Evolutionary conservation across 2,888 invertebrate species (phyloP), one percentile per base, ranked within the genome.

Genomic region (Diogma glabrata): DNA sequence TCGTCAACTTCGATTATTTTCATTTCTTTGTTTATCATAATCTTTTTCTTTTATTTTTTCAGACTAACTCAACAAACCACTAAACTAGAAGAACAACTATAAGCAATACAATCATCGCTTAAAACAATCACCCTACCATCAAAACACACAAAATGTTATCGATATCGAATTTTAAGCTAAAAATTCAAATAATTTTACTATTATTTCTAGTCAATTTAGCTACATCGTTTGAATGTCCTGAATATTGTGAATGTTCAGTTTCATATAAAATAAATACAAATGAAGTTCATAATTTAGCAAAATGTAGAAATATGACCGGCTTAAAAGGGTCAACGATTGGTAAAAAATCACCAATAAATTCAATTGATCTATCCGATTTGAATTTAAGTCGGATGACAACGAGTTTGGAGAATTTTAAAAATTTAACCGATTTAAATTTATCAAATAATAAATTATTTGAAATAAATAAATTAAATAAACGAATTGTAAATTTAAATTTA

Each of bases 351-450:
- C 65, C 67, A 47, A 61, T 70, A 59, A 68, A 69, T 61, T 69
- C 69, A 57, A 61, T 84, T 50, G 81, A 82, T 65, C 70, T 84
- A 51, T 82, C 83, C 16, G 72, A 76, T 59, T 75, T 80, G 63
- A 74, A 75, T 51, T 73, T 84, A 53, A 74, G 74, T 2, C 75
- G 79, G 55, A 63, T 75, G 60, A 69, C 74, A 59, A 71, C 76
- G 57, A 74, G 76, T 60, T 67, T 82, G 56, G 74, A 75, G 56
- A 74, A 75, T 57, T 67, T 82, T 47, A 75, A 75, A 24, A 77
- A 76, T 65, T 66, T 83, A 33, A 78, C 75, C 47, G 76, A 78
- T 36, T 67, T 82, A 57, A 80, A 83, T 64, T 65, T 83, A 26
- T 81, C 82, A 2, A 73, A 75, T 46, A 82, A 82, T 59, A 71